Conservation (phyloP, 2,113 vertebrate species). For the Elephantulus edwardii region DNA sequence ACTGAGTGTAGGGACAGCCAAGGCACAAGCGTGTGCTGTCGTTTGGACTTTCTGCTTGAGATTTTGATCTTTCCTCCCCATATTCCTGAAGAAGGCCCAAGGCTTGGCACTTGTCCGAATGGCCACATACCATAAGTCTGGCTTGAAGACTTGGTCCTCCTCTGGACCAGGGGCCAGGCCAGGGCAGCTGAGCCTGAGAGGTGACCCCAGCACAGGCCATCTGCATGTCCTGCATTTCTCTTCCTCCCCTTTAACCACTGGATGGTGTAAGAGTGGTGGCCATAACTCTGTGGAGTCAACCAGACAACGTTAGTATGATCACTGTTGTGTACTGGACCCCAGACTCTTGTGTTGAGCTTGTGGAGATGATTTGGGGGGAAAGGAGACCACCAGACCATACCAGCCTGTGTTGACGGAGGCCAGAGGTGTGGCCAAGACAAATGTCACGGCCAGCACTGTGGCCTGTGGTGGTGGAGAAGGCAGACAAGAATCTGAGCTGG, state of each 20-base stretch:
- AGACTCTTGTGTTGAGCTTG: neutral
- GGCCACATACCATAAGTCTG: conserved; percentile 20
- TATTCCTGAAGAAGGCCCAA: neutral
- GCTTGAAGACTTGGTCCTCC: conserved; percentile 31
- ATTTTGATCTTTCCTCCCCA: neutral
- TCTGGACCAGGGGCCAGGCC: neutral
- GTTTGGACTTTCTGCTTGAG: neutral
- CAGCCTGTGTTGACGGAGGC: neutral
- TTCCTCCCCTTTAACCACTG: neutral
- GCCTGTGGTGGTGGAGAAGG: neutral
- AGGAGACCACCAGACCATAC: neutral
- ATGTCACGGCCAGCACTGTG: fast-evolving
- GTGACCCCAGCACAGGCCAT: neutral
- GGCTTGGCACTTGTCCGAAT: neutral
- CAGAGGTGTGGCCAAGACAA: neutral
- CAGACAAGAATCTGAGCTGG: neutral
- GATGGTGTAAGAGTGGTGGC: fast-evolving
- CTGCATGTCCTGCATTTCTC: neutral
- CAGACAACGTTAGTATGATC: neutral
- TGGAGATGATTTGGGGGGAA: neutral
- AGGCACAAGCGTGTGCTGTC: neutral
- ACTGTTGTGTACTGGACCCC: neutral
- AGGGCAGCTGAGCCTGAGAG: neutral
- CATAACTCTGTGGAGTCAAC: neutral
- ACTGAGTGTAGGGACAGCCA: neutral